Evolutionary conservation across 2,113 vertebrate genomes (phyloP).

Genomic region (Arvicanthis niloticus): DNA sequence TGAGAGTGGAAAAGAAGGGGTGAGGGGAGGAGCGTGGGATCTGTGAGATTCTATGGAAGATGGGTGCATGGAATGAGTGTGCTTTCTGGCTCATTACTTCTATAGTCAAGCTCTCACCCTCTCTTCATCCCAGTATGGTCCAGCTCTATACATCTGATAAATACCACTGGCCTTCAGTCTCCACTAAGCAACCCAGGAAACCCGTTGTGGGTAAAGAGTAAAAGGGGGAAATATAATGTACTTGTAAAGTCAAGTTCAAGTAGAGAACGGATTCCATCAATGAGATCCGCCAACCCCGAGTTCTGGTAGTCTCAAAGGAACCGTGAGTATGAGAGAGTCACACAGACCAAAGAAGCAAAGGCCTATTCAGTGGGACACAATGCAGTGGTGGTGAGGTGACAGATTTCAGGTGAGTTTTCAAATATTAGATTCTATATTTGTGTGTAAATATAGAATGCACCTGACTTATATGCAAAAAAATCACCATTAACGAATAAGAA

Average conservation of each 20-base stretch:
- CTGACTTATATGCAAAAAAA: background rate
- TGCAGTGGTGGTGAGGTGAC: too few relatives aligned
- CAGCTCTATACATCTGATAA: background rate
- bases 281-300: background rate
- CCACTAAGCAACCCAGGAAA: background rate
- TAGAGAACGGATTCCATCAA: background rate
- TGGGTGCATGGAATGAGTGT: background rate
- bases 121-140: background rate
- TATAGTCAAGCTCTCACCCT: background rate
- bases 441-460: background rate
- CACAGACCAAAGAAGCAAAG: background rate
- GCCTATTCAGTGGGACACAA: rapidly evolving
- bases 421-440: background rate
- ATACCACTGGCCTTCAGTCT: background rate
- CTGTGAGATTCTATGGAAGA: background rate
- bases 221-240: background rate
- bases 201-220: background rate
- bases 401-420: background rate
- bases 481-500: background rate
- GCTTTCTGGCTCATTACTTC: background rate
- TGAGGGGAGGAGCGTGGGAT: background rate
- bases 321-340: background rate
- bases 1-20: background rate
- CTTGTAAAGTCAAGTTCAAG: background rate
- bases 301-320: background rate